These are phyloP conservation scores for Dendroctonus valens DNA, from an alignment of 1,140 invertebrate species.

Conservation along the genomic window DNA sequence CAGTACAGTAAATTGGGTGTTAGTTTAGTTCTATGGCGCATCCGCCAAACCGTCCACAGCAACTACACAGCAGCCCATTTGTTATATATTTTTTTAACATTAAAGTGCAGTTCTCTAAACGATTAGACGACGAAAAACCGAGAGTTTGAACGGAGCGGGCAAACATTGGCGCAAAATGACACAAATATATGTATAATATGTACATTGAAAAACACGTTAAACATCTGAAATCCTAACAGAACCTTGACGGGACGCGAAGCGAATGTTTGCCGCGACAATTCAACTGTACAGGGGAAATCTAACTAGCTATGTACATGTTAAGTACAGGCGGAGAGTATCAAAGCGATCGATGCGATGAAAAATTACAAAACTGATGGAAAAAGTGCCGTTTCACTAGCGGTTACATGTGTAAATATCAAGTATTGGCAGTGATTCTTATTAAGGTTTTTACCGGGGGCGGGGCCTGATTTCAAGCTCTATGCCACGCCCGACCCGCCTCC, in stretches of 20 bases:
- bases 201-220: constrained; percentile 33
- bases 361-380: constrained; percentile 35
- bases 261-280: neutral
- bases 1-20: too few relatives aligned
- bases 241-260: constrained; percentile 20
- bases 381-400: constrained; percentile 23
- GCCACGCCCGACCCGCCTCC: constrained; percentile 41
- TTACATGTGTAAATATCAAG: constrained; percentile 16
- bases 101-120: too few relatives aligned
- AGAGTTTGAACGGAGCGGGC: too few relatives aligned
- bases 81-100: too few relatives aligned
- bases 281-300: constrained; percentile 38
- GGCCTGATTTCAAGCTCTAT: constrained; percentile 19
- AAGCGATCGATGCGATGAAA: constrained; percentile 33
- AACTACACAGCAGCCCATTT: too few relatives aligned
- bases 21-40: too few relatives aligned
- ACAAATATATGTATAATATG: constrained; percentile 15
- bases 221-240: constrained; percentile 42
- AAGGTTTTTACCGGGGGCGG: neutral
- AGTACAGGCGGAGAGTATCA: constrained; percentile 35
- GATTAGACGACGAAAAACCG: too few relatives aligned
- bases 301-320: constrained; percentile 37
- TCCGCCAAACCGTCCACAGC: too few relatives aligned
- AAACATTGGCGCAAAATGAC: too few relatives aligned
- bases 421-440: constrained; percentile 44